Conservation (phyloP, 2,113 vertebrate genomes). For the Pituophis catenifer region DNA sequence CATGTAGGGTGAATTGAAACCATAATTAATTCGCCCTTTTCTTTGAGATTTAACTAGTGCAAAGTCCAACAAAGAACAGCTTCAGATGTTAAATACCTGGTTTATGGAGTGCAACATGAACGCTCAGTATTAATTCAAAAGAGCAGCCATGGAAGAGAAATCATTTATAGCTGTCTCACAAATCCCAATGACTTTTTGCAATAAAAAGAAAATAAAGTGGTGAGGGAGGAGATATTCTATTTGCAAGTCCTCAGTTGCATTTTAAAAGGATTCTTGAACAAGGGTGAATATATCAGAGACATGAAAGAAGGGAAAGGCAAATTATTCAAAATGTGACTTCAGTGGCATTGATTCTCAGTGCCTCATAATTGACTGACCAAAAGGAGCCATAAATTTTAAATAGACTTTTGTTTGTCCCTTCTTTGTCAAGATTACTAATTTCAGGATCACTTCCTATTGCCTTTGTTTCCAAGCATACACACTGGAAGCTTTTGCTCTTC, state of each 20-base stretch:
- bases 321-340: background rate
- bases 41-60: background rate
- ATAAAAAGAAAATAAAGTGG: background rate
- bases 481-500: background rate
- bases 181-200: background rate
- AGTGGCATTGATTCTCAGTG: background rate
- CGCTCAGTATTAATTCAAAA: background rate
- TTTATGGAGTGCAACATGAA: conserved; percentile 25
- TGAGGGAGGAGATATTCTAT: conserved; percentile 9
- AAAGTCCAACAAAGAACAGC: background rate
- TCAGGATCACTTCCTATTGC: background rate
- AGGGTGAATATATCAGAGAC: conserved; percentile 17
- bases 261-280: conserved; percentile 34
- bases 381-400: background rate
- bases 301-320: conserved; percentile 10
- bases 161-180: background rate
- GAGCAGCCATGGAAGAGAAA: background rate
- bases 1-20: background rate
- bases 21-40: background rate
- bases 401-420: background rate
- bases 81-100: background rate
- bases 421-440: background rate
- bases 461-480: background rate
- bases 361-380: background rate
- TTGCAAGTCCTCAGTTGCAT: conserved; percentile 8